A percentile compares a stretch with the other conserved stretches of the same genome.
These are phyloP conservation scores for Cricetomys ansorgei DNA, from an alignment of 2,113 vertebrate genomes.

Conservation along the genomic window DNA sequence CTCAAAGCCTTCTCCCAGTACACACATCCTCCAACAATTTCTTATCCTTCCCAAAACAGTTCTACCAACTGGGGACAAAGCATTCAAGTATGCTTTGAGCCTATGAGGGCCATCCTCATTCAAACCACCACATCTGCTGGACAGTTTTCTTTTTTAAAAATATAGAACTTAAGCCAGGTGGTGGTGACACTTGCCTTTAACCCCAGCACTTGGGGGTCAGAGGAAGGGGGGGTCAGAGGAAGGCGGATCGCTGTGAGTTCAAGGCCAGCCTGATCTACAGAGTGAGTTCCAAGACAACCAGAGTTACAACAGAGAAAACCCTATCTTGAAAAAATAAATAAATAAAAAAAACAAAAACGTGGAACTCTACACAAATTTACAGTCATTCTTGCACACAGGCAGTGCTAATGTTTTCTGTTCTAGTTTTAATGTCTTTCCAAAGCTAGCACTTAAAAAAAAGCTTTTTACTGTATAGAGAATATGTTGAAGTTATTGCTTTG, in stretches of 20 bases:
- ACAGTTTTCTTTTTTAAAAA: background rate
- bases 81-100: background rate
- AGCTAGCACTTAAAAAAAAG: background rate
- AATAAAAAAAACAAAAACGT: no score
- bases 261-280: no score
- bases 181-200: no score
- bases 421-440: background rate
- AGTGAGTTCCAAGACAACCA: no score
- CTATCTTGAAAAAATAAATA: no score
- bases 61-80: background rate
- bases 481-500: constrained; percentile 53
- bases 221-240: no score
- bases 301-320: no score
- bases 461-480: constrained; percentile 22
- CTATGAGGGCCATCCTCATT: background rate
- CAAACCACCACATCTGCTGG: background rate
- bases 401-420: background rate
- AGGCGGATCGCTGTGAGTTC: no score
- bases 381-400: background rate
- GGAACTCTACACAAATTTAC: background rate
- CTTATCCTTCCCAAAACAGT: background rate
- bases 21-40: background rate
- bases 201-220: no score
- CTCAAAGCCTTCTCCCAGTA: background rate
- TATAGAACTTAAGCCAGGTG: no score